These are phyloP conservation scores for Hestina assimilis DNA, from an alignment of 1,140 invertebrate genomes.

Conservation along the genomic window DNA sequence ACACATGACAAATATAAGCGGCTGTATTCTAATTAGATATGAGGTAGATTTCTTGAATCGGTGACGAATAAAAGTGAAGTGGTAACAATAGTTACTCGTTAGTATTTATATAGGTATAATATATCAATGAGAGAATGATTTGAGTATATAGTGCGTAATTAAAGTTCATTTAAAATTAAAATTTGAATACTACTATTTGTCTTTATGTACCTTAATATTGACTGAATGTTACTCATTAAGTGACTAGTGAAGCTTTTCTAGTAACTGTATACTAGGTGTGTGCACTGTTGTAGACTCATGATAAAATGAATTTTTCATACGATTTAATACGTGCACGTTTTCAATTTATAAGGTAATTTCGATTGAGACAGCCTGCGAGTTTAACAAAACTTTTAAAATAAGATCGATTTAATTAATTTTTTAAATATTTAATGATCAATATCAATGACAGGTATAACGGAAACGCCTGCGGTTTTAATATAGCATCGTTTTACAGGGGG, in stretches of 20 bases:
- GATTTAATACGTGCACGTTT: conserved; percentile 16
- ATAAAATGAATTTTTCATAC: conserved; percentile 8
- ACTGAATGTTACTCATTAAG: conserved; percentile 40
- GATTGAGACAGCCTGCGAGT: background rate
- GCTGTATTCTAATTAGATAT: too few relatives aligned
- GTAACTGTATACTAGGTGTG: conserved; percentile 4
- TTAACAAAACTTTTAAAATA: background rate
- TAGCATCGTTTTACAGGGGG: conserved; percentile 20
- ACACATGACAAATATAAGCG: too few relatives aligned
- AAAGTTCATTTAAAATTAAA: conserved; percentile 1
- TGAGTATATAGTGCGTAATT: too few relatives aligned
- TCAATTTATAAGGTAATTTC: background rate
- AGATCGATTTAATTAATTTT: background rate
- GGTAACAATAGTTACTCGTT: background rate
- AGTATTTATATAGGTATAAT: conserved; percentile 1
- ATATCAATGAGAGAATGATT: background rate
- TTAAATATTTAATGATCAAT: background rate
- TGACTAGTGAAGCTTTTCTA: conserved; percentile 15
- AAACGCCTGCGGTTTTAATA: conserved; percentile 12
- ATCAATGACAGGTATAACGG: background rate
- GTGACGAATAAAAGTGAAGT: background rate
- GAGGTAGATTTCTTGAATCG: too few relatives aligned
- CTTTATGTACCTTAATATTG: conserved; percentile 27
- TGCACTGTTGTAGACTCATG: conserved; percentile 7
- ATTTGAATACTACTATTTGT: background rate